Evolutionary conservation across 1,140 invertebrate genomes (phyloP), one percentile per base, ranked within the genome.

Genomic region (Temnothorax nylanderi): DNA sequence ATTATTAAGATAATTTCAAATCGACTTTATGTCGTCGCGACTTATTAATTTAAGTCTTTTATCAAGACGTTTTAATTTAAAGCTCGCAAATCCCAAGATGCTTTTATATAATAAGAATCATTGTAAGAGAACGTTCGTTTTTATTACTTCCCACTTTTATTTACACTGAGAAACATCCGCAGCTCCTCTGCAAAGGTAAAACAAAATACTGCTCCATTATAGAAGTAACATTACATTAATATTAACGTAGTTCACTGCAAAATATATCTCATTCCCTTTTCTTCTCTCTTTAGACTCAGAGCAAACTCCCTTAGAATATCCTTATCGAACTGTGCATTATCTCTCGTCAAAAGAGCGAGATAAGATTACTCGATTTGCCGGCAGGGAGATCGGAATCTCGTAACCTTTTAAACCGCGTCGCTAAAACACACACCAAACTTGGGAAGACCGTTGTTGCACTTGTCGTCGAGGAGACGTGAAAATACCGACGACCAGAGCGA

Each of bases 361-460:
- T 47, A 84, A 60, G 16, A 84, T 84, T 75, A 74, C 44, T 62
- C 69, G 21, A 84, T 84, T 49, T 37, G 13, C 16, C 18, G 13
- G 32, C 26, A 34, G 41, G 26, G 8, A 84, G 54, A 49, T 84
- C 80, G 69, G n/a, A 74, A 84, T 84, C 69, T 74, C 41, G 69
- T 74, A 74, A 84, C 69, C 69, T 84, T 84, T 84, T 74, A 74
- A 84, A 49, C 80, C 26, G 44, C 54, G 34, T 49, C 80, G 54
- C 80, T 60, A 74, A 74, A 84, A 84, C 32, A 74, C 41, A 84
- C 69, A 80, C 10, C 62, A 13, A 49, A 13, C n/a, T 26, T 32
- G 41, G 26, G 41, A 74, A 60, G 54, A 60, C 18, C 54, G 32
- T 81, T 58, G 47, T 82, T 51, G 54, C 41, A 60, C 26, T 75